phyloP scores from a whole-genome alignment of 30 jellyfish, hydroid and myxozoan genomes.

The Aurelia aurita region DNA sequence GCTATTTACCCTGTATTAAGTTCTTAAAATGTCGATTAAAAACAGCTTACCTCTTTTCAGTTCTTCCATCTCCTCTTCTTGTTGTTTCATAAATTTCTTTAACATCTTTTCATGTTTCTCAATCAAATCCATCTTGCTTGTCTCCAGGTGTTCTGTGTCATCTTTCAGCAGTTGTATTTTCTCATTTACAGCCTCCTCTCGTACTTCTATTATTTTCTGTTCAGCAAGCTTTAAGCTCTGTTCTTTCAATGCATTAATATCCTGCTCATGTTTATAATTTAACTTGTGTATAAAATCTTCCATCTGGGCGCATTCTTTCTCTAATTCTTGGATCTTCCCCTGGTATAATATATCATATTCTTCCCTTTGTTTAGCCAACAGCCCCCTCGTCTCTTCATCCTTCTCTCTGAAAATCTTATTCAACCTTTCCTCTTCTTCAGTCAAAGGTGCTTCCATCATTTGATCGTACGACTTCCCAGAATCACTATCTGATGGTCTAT shows the following conservation, averaged over 20 bases:
- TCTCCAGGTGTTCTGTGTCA: constrained; percentile 19
- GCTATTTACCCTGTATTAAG: too few species aligned
- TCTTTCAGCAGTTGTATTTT: constrained; percentile 38
- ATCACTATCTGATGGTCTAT: constrained; percentile 55
- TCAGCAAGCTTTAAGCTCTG: constrained; percentile 49
- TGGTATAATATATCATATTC: constrained; percentile 43
- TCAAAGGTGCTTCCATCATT: constrained; percentile 53
- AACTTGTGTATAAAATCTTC: constrained; percentile 33
- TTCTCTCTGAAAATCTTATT: constrained; percentile 28
- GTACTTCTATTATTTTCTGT: constrained; percentile 31
- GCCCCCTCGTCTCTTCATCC: constrained; percentile 38
- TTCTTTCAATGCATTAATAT: constrained; percentile 21
- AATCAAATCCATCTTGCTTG: constrained; percentile 4
- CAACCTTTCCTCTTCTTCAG: constrained; percentile 34
- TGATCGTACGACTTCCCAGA: constrained; percentile 54
- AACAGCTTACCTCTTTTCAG: constrained; percentile 30
- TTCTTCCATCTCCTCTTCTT: constrained; percentile 44
- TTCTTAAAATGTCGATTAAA: too few species aligned
- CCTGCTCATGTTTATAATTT: constrained; percentile 24
- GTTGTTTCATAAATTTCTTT: constrained; percentile 43
- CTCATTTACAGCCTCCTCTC: constrained; percentile 56
- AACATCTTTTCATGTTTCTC: constrained; percentile 43
- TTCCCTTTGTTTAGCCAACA: constrained; percentile 33
- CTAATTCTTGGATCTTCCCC: constrained; percentile 45
- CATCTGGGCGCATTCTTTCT: constrained; percentile 32